Evolutionary conservation across 2,797 vertebrate genomes (phyloP).

Genomic region (Distichodus sexfasciatus): DNA sequence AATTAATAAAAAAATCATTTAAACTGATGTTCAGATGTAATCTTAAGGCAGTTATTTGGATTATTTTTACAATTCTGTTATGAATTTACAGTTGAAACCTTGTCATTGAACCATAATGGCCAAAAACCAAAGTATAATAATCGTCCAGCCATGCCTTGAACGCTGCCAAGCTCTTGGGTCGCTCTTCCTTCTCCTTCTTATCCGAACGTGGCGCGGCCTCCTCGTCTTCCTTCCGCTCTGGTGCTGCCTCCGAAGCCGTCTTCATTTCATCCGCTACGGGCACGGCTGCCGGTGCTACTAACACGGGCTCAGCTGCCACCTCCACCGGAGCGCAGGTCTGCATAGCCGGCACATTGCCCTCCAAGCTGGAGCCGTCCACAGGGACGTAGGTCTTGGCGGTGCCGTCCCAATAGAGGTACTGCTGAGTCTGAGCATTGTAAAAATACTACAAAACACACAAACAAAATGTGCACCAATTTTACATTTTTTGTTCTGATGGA

Average conservation of each 20-base stretch:
- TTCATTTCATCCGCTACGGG: constrained; percentile 36
- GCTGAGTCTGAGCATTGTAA: constrained; percentile 79
- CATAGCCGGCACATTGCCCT: constrained; percentile 45
- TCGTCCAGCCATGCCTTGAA: constrained; percentile 67
- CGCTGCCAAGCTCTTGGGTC: constrained; percentile 73
- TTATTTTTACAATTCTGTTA: no score
- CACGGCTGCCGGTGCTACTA: neutral
- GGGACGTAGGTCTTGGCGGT: constrained; percentile 74
- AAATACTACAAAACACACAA: constrained; percentile 69
- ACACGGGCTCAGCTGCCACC: constrained; percentile 7
- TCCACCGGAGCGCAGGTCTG: constrained; percentile 2
- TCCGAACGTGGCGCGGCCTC: constrained; percentile 61
- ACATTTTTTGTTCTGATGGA: no score
- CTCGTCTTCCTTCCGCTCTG: constrained; percentile 81
- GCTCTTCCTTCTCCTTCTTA: constrained; percentile 78
- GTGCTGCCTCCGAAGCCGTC: constrained; percentile 58
- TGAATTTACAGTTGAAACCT: no score
- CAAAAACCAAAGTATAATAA: neutral
- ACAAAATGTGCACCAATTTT: no score
- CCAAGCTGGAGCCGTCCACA: constrained; percentile 64
- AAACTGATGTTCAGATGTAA: no score
- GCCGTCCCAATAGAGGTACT: constrained; percentile 81
- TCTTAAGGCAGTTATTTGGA: no score
- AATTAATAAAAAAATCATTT: no score
- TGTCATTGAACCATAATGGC: no score